Conservation (phyloP, 2,888 invertebrate species). For the Campoplex nolae region DNA sequence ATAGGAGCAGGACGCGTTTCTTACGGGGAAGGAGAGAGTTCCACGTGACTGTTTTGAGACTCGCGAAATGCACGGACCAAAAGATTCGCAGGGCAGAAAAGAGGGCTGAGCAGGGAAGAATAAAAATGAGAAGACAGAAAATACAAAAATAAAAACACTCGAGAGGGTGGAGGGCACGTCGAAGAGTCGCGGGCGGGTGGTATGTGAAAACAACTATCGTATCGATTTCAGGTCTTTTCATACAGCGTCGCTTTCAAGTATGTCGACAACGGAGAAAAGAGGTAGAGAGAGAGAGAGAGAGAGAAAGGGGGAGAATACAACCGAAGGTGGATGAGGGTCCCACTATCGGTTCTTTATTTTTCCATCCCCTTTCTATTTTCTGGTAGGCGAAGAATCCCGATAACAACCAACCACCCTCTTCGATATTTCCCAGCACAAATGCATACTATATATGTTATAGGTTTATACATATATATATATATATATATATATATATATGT, state of each 20-base stretch:
- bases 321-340: slow-evolving; percentile 32
- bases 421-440: slow-evolving; percentile 20
- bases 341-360: slow-evolving; percentile 57
- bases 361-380: slow-evolving; percentile 62
- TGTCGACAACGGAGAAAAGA: slow-evolving; percentile 47
- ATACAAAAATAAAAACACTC: slow-evolving; percentile 29
- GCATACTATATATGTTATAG: background rate
- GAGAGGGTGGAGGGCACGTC: slow-evolving; percentile 48
- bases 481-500: no score
- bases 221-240: slow-evolving; percentile 67
- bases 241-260: slow-evolving; percentile 66
- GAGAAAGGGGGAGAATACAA: background rate
- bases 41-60: slow-evolving; percentile 47
- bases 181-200: slow-evolving; percentile 56
- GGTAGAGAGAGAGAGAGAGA: slow-evolving; percentile 2
- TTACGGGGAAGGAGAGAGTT: slow-evolving; percentile 13
- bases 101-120: background rate
- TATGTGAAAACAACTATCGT: slow-evolving; percentile 67
- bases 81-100: slow-evolving; percentile 31
- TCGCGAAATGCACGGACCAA: slow-evolving; percentile 19
- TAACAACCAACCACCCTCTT: slow-evolving; percentile 57
- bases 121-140: slow-evolving; percentile 12
- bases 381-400: slow-evolving; percentile 62
- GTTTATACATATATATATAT: background rate
- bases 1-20: slow-evolving; percentile 4